These are phyloP conservation scores for Noctua comes DNA, from an alignment of 2,888 invertebrate genomes.

Conservation along the genomic window DNA sequence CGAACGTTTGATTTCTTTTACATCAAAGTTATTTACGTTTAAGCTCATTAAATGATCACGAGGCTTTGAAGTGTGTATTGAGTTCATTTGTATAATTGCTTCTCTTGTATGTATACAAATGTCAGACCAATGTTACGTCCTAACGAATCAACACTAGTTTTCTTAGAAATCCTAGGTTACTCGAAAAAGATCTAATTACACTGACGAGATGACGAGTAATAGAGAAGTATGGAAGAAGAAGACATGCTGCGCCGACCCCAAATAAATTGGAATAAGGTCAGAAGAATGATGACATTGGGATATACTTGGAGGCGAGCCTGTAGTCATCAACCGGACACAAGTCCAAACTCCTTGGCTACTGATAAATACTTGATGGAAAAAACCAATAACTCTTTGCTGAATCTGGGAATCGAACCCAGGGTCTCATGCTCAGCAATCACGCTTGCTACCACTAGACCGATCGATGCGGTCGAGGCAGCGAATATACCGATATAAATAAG, in stretches of 20 bases:
- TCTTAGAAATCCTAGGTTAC: neutral
- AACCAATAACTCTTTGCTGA: too few relatives aligned
- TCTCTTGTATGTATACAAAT: neutral
- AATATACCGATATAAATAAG: too few relatives aligned
- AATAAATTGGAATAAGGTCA: neutral
- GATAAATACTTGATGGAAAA: too few relatives aligned
- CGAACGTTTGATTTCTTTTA: conserved; percentile 14
- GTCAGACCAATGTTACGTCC: neutral
- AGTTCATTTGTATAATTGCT: neutral
- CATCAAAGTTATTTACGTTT: conserved; percentile 21
- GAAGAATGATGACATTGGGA: neutral
- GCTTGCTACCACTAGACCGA: too few relatives aligned
- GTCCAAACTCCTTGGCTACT: too few relatives aligned
- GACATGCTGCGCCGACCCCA: neutral
- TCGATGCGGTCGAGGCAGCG: too few relatives aligned
- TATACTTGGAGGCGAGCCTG: neutral
- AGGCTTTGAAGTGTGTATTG: conserved; percentile 24
- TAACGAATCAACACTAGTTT: neutral
- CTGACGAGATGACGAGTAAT: neutral
- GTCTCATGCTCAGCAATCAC: too few relatives aligned
- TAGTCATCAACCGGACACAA: too few relatives aligned
- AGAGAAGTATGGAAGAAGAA: neutral
- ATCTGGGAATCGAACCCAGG: too few relatives aligned
- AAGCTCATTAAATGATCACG: conserved; percentile 38
- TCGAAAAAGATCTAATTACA: neutral